phyloP scores from a whole-genome alignment of 2,113 vertebrate species.

The Cephalopholis sonnerati region DNA sequence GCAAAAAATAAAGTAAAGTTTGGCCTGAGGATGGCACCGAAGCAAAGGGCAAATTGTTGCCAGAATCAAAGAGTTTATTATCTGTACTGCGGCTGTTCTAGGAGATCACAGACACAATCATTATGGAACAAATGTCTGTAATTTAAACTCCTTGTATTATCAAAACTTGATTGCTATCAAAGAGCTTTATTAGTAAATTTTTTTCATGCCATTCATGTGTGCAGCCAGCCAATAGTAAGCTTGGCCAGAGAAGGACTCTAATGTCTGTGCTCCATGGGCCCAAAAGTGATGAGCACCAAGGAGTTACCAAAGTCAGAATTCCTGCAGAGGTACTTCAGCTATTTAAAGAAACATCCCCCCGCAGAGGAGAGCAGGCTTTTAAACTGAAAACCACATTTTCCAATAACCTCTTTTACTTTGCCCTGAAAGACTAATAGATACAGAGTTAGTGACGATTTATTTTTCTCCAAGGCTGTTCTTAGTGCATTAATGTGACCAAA shows the following conservation, averaged over 20 bases:
- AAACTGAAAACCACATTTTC: neutral
- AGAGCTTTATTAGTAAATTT: neutral
- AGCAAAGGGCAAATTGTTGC: neutral
- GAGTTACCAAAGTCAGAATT: neutral
- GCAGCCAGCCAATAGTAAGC: neutral
- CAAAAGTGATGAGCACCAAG: neutral
- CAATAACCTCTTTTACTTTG: slow-evolving; percentile 13
- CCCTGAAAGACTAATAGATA: slow-evolving; percentile 9
- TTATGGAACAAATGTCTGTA: neutral
- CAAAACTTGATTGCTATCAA: neutral
- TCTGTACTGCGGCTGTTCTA: neutral
- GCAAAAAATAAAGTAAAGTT: neutral
- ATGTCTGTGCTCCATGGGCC: neutral
- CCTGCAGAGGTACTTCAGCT: neutral
- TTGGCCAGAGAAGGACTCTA: too few relatives aligned
- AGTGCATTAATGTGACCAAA: slow-evolving; percentile 18
- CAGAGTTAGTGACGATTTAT: slow-evolving; percentile 19
- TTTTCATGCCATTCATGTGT: neutral
- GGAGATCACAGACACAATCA: neutral
- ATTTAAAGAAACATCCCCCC: neutral
- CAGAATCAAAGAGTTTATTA: neutral
- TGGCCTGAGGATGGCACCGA: neutral
- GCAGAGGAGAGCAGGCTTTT: neutral
- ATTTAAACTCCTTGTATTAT: neutral
- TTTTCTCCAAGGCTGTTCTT: neutral